Base-by-base conservation (phyloP, 2,888 invertebrate genomes). In the Nomada ruficornis region DNA sequence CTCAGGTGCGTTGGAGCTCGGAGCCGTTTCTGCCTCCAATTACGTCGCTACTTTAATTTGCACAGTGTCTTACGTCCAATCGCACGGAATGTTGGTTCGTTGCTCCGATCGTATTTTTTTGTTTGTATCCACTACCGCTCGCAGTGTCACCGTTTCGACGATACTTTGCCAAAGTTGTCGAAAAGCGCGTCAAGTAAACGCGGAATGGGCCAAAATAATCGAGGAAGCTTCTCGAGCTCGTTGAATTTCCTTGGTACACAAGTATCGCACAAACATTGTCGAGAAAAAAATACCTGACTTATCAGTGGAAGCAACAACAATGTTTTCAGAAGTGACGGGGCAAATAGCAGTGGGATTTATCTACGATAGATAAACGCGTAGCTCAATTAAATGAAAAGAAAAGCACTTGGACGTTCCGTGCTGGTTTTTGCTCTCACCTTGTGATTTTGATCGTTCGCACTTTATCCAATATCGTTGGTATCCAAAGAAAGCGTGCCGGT, bases 1-100 rank as follows among this genome's bases (percentile, higher is more conserved):
- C 78, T 77, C 55, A 50, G 62, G 29, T 54, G 62, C 75, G 77
- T 81, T 73, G 42, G 60, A 62, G 47, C 60, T 70, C 73, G 54
- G 54, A 57, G n/a, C 70, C 72, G 80, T 86, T 86, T 82, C 76
- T 84, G 69, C 82, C 50, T 59, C 67, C 80, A 86, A 82, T 86
- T 86, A 80, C 63, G 74, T 72, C 63, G 72, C 67, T 64, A 64
- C 78, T 71, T 80, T 79, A 82, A 86, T 86, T 86, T 81, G 63
- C 84, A 71, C 86, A 54, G 73, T 64, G 75, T 74, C 77, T 62
- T 69, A 52, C 63, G 55, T 60, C 62, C 68, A 64, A 80, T 84
- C 73, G 55, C 52, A 55, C 26, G 79, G 74, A 85, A 85, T 77
- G 76, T 54, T 42, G 77, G 77, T 72, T 59, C 55, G 59, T 64